A percentile compares a stretch with the other conserved stretches of the same genome.
Conservation (phyloP, 1,140 invertebrate species). For the Bombus waltoni region DNA sequence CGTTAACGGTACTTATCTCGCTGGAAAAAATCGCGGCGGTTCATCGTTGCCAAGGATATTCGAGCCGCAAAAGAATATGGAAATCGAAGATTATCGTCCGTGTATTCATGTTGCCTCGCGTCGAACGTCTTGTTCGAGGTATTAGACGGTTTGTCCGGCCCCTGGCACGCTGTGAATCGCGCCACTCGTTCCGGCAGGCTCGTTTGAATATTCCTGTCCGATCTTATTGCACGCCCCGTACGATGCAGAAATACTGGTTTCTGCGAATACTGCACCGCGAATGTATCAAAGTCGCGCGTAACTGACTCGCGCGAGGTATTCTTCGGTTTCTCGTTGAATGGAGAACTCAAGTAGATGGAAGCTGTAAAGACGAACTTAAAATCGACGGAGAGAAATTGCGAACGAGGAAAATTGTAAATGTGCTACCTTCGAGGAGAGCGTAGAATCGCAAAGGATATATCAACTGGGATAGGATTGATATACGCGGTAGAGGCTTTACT, state of each 20-base stretch:
- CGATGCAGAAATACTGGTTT: slow-evolving; percentile 6
- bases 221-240: background rate
- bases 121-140: background rate
- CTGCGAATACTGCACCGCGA: background rate
- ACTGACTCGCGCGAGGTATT: background rate
- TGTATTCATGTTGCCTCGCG: background rate
- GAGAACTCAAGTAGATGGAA: background rate
- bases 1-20: background rate
- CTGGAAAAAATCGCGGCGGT: background rate
- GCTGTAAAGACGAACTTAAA: background rate
- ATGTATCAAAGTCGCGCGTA: background rate
- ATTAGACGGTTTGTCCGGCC: background rate
- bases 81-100: background rate
- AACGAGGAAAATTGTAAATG: background rate
- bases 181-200: background rate
- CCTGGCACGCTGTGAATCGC: background rate
- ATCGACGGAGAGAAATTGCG: background rate
- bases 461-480: background rate
- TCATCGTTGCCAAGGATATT: background rate
- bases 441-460: background rate
- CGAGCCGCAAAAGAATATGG: background rate
- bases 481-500: background rate
- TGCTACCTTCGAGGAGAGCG: background rate
- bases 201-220: slow-evolving; percentile 9
- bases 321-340: background rate